Evolutionary conservation across 2,113 vertebrate species (phyloP).

Genomic region (Notarius quadriscutis): DNA sequence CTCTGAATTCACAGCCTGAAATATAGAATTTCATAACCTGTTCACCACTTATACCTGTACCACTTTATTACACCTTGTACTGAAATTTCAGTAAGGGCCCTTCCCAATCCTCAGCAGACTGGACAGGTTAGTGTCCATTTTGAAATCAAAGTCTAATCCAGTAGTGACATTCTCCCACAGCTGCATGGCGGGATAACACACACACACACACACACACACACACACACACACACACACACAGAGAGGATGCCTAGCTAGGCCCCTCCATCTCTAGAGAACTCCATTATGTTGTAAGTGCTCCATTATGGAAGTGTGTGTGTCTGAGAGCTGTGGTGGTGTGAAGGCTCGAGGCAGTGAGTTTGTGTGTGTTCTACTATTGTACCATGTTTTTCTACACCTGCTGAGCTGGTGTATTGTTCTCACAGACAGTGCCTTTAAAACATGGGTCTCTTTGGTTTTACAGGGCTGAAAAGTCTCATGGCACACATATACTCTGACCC

Average conservation of each 20-base stretch:
- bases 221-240: conserved; percentile 14
- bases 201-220: conserved; percentile 28
- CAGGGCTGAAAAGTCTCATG: conserved; percentile 57
- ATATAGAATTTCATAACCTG: neutral
- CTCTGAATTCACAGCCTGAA: neutral
- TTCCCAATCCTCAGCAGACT: neutral
- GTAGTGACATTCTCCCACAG: neutral
- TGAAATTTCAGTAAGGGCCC: neutral
- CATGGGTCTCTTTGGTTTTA: conserved; percentile 64
- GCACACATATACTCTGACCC: conserved; percentile 74
- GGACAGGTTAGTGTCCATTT: neutral
- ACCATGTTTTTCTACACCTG: conserved; percentile 67
- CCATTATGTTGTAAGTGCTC: conserved; percentile 77
- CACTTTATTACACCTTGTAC: neutral
- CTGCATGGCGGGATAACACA: conserved; percentile 41
- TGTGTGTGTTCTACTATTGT: conserved; percentile 55
- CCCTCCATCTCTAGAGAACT: conserved; percentile 61
- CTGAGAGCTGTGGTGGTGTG: conserved; percentile 67
- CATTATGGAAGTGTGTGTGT: conserved; percentile 77
- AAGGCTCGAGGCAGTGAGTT: conserved; percentile 59
- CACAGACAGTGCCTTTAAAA: conserved; percentile 60
- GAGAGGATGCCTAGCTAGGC: conserved; percentile 54
- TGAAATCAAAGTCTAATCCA: neutral
- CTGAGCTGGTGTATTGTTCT: conserved; percentile 63
- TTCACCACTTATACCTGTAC: neutral